These are phyloP conservation scores for Asarcornis scutulata DNA, from an alignment of 2,113 vertebrate species.

Conservation along the genomic window DNA sequence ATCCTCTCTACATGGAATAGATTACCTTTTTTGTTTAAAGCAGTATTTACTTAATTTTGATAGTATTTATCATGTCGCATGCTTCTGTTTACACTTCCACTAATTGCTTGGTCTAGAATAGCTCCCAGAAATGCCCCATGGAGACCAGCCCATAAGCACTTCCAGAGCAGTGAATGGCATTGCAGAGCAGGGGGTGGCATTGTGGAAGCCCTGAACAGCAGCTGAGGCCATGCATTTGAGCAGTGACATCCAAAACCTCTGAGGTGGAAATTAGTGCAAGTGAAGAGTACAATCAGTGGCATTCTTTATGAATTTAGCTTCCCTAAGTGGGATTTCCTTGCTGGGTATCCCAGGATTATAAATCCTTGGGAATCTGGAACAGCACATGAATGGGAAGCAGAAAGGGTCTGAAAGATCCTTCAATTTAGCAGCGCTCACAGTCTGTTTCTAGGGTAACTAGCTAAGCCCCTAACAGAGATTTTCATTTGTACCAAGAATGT, in stretches of 20 bases:
- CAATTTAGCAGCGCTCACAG: not conserved
- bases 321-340: constrained; percentile 23
- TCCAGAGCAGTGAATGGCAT: not conserved
- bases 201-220: constrained; percentile 4
- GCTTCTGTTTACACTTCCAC: constrained; percentile 50
- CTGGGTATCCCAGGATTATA: constrained; percentile 12
- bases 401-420: not conserved
- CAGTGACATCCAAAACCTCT: constrained; percentile 26
- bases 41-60: constrained; percentile 11
- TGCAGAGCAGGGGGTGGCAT: not conserved
- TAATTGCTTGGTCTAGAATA: constrained; percentile 46
- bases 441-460: constrained; percentile 1
- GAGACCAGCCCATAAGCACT: not conserved
- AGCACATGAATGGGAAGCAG: not conserved
- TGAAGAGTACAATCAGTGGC: constrained; percentile 34
- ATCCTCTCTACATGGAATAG: not conserved
- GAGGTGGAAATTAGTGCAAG: constrained; percentile 58
- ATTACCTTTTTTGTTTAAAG: not conserved
- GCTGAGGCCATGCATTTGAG: constrained; percentile 29
- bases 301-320: constrained; percentile 35
- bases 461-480: not conserved
- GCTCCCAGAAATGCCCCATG: constrained; percentile 30
- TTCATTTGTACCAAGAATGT: not conserved
- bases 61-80: not conserved
- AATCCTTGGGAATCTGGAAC: not conserved